phyloP scores from a whole-genome alignment of 2,113 vertebrate species.

The Otocyon megalotis region DNA sequence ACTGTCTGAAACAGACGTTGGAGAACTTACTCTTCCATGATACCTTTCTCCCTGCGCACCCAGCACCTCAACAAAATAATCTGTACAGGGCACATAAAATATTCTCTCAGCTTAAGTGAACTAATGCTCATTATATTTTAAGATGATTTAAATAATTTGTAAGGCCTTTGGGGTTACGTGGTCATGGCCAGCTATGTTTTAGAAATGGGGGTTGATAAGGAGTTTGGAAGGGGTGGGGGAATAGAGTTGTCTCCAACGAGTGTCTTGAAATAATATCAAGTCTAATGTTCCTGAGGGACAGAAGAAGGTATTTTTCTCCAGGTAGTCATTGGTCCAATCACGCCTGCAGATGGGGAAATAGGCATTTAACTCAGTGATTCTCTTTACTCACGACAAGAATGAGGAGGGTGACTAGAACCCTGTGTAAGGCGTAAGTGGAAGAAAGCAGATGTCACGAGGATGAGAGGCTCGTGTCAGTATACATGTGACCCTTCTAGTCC shows the following conservation, averaged over 20 bases:
- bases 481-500: fast-evolving
- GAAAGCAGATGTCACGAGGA: background rate
- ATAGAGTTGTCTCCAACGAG: no score
- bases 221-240: fast-evolving
- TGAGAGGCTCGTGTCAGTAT: background rate
- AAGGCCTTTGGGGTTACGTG: background rate
- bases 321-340: no score
- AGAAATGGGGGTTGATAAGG: background rate
- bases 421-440: fast-evolving
- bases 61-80: background rate
- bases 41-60: fast-evolving
- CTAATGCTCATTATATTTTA: background rate
- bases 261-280: no score
- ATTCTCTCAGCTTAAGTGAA: background rate
- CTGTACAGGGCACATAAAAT: no score
- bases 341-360: background rate
- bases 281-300: background rate
- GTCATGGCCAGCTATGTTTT: background rate
- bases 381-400: background rate
- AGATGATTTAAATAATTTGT: background rate
- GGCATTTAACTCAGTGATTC: background rate
- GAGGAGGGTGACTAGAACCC: background rate
- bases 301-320: background rate
- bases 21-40: background rate
- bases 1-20: background rate